These are phyloP conservation scores for Albula glossodonta DNA, from an alignment of 2,113 vertebrate genomes.

Conservation along the genomic window DNA sequence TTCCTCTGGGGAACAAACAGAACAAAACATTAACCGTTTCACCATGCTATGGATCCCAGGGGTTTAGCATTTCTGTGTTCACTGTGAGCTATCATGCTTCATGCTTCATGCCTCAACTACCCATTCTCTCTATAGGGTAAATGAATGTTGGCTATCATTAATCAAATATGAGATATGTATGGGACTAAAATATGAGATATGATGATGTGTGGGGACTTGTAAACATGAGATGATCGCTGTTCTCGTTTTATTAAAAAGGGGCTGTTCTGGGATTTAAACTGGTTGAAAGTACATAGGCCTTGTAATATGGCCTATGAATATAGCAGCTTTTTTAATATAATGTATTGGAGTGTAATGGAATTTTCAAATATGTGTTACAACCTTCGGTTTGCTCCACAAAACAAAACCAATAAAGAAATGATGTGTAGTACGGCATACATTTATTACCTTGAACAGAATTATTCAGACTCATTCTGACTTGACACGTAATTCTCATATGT, in stretches of 20 bases:
- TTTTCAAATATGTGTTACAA: not conserved
- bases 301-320: not conserved
- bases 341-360: too few species aligned
- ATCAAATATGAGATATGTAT: not conserved
- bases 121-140: not conserved
- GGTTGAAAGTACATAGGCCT: not conserved
- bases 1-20: not conserved
- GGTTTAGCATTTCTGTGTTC: not conserved
- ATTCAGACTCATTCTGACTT: not conserved
- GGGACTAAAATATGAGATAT: too few species aligned
- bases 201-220: too few species aligned
- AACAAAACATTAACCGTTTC: constrained; percentile 1
- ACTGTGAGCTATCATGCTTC: not conserved
- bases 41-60: not conserved
- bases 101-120: not conserved
- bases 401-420: not conserved
- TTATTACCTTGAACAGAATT: not conserved
- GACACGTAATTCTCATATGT: not conserved
- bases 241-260: too few species aligned
- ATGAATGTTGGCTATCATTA: not conserved
- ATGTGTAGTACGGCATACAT: not conserved
- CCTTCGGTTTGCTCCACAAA: not conserved
- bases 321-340: too few species aligned
- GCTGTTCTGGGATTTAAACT: too few species aligned
- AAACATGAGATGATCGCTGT: too few species aligned